Base-by-base conservation (phyloP, 1,140 invertebrate species). In the Aricia agestis region DNA sequence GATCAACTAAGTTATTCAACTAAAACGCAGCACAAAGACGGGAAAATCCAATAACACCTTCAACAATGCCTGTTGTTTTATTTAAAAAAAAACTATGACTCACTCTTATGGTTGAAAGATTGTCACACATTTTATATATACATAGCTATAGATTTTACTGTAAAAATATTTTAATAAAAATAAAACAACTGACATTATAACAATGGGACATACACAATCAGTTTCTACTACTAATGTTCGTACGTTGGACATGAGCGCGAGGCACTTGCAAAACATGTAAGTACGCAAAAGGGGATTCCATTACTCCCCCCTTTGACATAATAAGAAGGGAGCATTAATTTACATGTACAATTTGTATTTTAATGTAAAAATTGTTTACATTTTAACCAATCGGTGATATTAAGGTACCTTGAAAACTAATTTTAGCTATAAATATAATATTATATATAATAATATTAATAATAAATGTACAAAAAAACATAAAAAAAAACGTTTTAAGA, bases 11-110 rank as follows among this genome's bases (percentile, higher is more conserved):
- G 25, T 76, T 82, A 78, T 31, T 82, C 77, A 76, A 78, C 78
- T 82, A 80, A 77, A 81, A 84, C 80, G 81, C 83, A 82, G 82
- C 85, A 90, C 86, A 88, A 83, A 82, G 77, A 84, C 80, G 78
- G 75, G 73, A 80, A 79, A 78, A 84, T 73, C 67, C 76, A 77
- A 72, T 58, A 78, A 84, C 85, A 84, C 84, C 82, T 85, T 82
- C 70, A 81, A 79, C 72, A 74, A 77, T 80, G 76, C 70, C 79
- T 81, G 77, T 80, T 86, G 82, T 78, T 74, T 66, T 17, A 61
- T 7, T 25, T 25, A 25, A 25, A 25, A 25, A 25, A 25, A 2
- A 25, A 25, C n/a, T n/a, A n/a, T n/a, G n/a, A 25, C 36, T 5
- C 36, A 36, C 36, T 36, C 9, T 36, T 36, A 6, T 36, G 36